A percentile compares a stretch with the other conserved stretches of the same genome.
phyloP scores from a whole-genome alignment of 2,888 invertebrate species.

The Leptinotarsa rubiginosa region DNA sequence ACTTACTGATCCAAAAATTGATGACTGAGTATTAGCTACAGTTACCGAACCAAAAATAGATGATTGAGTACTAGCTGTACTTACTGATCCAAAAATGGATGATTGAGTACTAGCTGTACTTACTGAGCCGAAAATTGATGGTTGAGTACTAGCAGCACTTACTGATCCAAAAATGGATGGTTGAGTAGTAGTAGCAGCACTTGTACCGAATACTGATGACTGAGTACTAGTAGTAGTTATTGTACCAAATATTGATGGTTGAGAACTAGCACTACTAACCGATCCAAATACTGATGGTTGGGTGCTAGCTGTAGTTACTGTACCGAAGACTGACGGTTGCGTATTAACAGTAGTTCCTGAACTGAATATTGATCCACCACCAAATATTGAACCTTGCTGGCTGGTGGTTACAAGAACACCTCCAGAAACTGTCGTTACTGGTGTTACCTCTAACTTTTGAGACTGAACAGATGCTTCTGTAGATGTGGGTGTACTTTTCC shows the following conservation, averaged over 20 bases:
- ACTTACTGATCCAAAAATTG: slow-evolving; percentile 20
- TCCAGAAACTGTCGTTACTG: slow-evolving; percentile 23
- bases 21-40: slow-evolving; percentile 19
- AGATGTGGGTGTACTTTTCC: slow-evolving; percentile 19
- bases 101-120: neutral
- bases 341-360: slow-evolving; percentile 1
- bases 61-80: slow-evolving; percentile 41
- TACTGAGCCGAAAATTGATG: slow-evolving; percentile 35
- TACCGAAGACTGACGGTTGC: slow-evolving; percentile 43
- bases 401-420: slow-evolving; percentile 30
- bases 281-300: slow-evolving; percentile 38
- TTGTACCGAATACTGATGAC: slow-evolving; percentile 2
- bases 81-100: slow-evolving; percentile 41
- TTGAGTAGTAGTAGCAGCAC: slow-evolving; percentile 24
- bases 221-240: slow-evolving; percentile 43
- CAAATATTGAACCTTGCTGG: slow-evolving; percentile 34
- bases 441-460: slow-evolving; percentile 31
- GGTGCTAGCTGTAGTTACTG: slow-evolving; percentile 33
- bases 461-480: slow-evolving; percentile 26
- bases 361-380: slow-evolving; percentile 23
- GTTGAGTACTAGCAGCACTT: slow-evolving; percentile 35
- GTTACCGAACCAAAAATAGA: slow-evolving; percentile 11
- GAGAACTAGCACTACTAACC: neutral
- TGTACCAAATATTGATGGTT: slow-evolving; percentile 42
- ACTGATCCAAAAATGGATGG: slow-evolving; percentile 29